Base-by-base conservation (phyloP, 2,113 vertebrate species). In the Callipepla squamata region DNA sequence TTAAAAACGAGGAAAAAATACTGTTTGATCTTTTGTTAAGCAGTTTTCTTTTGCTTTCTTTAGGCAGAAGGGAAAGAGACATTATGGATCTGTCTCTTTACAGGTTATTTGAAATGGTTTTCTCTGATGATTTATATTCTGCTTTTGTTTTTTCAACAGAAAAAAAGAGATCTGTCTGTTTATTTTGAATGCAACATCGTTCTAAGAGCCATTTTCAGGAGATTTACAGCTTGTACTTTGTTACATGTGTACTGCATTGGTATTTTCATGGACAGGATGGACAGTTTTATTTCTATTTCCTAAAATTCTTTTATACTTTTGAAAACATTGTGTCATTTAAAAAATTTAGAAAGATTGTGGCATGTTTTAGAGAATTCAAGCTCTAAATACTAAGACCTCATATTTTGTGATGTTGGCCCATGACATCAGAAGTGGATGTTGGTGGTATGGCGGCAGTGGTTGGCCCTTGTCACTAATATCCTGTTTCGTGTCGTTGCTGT, bases 261-360 rank as follows among this genome's bases (percentile, higher is more conserved):
- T 16, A 72, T 89, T 96, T 92, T 93, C 93, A 93, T 84, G 70
- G 65, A 63, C 85, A 95, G 80, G 62, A 82, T 72, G 40, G 76
- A 45, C 10, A 57, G 47, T 73, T 90, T 91, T n/a, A 5, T 16
- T 75, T 93, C 81, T 76, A 85, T 58, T 26, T 70, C 28, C 38
- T 66, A 32, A 28, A 67, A 80, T 66, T 91, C 73, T 45, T 36
- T 91, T 85, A 47, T 53, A 4, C 90, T 91, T 93, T 66, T 62
- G 93, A 96, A 95, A 92, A 50, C 86, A 86, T 8, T 80, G 7
- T 26, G 45, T 19, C 6, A 16, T 5, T 69, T 74, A 22, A 82
- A 89, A 90, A 70, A 16, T 38, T 45, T 25, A 48, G 11, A 83
- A 78, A 42, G 38, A 78, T 7, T 32, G 9, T 85, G 48, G 84